These are phyloP conservation scores for Elanus axillaris DNA, from an alignment of 2,113 vertebrate genomes.

Conservation along the genomic window DNA sequence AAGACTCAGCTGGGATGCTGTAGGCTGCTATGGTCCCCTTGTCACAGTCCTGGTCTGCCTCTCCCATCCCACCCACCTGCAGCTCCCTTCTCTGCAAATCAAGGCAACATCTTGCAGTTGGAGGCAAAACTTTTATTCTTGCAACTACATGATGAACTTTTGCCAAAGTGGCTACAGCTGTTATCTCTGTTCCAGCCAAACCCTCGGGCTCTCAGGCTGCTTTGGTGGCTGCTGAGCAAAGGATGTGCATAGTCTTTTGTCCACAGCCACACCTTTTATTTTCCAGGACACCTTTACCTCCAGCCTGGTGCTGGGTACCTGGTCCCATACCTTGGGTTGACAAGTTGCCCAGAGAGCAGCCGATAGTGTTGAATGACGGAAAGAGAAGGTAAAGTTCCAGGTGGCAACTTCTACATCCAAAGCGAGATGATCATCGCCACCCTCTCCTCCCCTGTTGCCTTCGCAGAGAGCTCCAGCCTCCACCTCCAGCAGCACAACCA, in stretches of 20 bases:
- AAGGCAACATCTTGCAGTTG: neutral
- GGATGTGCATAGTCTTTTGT: neutral
- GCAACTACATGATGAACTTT: neutral
- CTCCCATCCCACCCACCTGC: neutral
- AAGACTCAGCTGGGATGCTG: neutral
- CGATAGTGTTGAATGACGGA: neutral
- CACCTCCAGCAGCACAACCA: neutral
- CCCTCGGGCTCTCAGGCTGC: neutral
- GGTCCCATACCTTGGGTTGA: neutral
- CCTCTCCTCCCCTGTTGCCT: neutral
- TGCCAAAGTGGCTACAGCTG: neutral
- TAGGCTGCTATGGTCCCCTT: neutral
- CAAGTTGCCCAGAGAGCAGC: neutral
- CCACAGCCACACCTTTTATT: neutral
- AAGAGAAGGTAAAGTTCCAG: neutral
- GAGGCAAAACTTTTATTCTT: conserved; percentile 36
- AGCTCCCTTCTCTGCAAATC: neutral
- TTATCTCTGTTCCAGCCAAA: neutral
- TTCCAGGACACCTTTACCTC: neutral
- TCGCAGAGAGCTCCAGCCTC: neutral
- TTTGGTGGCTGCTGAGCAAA: neutral
- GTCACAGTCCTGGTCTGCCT: neutral
- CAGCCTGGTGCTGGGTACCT: neutral
- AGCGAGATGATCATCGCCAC: neutral
- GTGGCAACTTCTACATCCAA: neutral